Percentiles rank a stretch among this genome's conserved stretches.
phyloP scores from a whole-genome alignment of 2,113 vertebrate genomes.

The Thermophis baileyi region DNA sequence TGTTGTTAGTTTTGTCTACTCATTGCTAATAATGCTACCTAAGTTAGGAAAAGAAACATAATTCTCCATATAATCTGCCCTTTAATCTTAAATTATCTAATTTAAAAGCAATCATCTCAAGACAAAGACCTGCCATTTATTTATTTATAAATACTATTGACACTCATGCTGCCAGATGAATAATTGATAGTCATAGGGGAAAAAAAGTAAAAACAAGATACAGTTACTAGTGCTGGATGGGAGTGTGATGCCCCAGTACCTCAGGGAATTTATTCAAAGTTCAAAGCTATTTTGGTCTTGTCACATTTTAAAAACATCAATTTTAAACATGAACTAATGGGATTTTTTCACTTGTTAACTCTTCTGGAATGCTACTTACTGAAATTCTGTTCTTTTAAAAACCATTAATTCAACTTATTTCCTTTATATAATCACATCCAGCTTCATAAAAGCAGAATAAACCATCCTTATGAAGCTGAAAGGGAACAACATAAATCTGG shows the following conservation, averaged over 20 bases:
- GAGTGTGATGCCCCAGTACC: neutral
- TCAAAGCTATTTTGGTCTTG: neutral
- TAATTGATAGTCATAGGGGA: conserved; percentile 13
- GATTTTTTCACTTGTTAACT: neutral
- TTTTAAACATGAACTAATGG: neutral
- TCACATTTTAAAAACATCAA: neutral
- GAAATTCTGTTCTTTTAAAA: neutral
- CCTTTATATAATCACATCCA: neutral
- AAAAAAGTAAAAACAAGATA: conserved; percentile 14
- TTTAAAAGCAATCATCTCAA: neutral
- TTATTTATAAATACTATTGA: conserved; percentile 30
- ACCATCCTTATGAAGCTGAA: neutral
- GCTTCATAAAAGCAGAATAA: neutral
- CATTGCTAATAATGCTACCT: neutral
- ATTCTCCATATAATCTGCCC: neutral
- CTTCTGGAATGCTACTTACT: neutral
- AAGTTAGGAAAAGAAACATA: neutral
- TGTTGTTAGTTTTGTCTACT: neutral
- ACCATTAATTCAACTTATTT: neutral
- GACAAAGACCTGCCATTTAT: neutral
- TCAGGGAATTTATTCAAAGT: neutral
- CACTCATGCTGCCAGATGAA: neutral
- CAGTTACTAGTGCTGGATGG: neutral
- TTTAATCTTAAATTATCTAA: neutral
- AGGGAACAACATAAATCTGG: neutral